phyloP scores from a whole-genome alignment of 2,797 vertebrate genomes.

The Dipus sagitta region DNA sequence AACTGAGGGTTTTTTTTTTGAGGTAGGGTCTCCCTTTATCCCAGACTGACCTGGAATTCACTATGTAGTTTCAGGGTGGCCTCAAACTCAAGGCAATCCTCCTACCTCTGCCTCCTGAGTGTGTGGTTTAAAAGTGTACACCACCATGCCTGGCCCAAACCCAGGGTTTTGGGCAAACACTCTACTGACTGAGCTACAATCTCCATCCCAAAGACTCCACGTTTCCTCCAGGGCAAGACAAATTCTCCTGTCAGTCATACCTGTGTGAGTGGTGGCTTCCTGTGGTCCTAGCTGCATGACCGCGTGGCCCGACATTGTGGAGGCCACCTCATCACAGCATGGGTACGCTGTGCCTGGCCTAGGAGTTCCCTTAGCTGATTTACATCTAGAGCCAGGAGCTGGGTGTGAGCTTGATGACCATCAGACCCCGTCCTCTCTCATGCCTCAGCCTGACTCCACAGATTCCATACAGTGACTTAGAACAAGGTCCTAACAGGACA shows the following conservation, averaged over 20 bases:
- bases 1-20: too few species aligned
- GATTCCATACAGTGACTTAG: neutral
- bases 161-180: too few species aligned
- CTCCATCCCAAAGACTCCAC: neutral
- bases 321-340: neutral
- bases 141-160: too few species aligned
- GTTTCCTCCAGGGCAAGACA: neutral
- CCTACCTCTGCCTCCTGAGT: too few species aligned
- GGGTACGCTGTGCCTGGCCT: neutral
- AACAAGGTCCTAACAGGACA: constrained; percentile 10
- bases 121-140: too few species aligned
- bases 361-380: neutral
- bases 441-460: neutral
- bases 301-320: rapidly evolving
- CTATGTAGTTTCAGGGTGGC: too few species aligned
- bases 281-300: neutral
- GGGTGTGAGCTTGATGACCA: neutral
- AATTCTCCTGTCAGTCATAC: neutral
- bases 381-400: neutral
- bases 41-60: too few species aligned
- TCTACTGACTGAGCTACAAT: too few species aligned
- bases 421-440: neutral
- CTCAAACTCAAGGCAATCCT: too few species aligned
- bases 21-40: too few species aligned
- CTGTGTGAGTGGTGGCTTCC: neutral